Percentiles rank a stretch among this genome's conserved stretches.
Evolutionary conservation across 2,113 vertebrate genomes (phyloP).

Genomic region (Passer montanus): DNA sequence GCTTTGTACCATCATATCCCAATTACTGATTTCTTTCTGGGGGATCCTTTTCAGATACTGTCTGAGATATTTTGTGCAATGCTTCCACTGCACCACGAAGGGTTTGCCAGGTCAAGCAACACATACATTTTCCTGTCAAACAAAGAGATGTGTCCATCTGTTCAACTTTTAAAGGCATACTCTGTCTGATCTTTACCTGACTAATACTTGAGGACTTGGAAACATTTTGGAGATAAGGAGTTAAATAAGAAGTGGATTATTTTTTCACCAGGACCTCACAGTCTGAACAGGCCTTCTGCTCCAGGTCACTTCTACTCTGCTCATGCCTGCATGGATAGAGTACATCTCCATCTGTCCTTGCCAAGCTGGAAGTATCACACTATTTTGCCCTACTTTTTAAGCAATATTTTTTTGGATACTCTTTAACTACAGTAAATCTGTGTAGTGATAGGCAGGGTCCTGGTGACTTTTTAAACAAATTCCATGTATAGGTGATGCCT

Average conservation of each 20-base stretch:
- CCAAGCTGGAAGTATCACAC: neutral
- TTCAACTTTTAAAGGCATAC: conserved; percentile 1
- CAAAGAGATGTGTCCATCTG: conserved; percentile 36
- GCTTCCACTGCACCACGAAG: neutral
- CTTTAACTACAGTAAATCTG: neutral
- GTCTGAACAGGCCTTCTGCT: conserved; percentile 36
- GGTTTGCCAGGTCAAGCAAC: neutral
- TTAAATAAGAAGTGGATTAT: neutral
- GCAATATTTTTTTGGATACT: neutral
- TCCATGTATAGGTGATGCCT: neutral
- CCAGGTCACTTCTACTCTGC: conserved; percentile 46
- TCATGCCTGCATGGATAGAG: neutral
- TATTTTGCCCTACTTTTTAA: conserved; percentile 19
- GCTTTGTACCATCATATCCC: neutral
- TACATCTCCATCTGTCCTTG: conserved; percentile 37
- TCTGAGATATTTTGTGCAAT: neutral
- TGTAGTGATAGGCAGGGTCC: neutral
- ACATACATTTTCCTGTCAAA: conserved; percentile 37
- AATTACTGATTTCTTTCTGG: neutral
- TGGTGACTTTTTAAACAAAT: neutral
- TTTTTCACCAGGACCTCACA: neutral
- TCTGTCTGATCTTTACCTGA: neutral
- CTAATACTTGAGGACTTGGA: neutral
- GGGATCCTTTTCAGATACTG: neutral
- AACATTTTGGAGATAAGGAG: neutral